Base-by-base conservation (phyloP, 1,140 invertebrate species). In the Bombus breviceps region DNA sequence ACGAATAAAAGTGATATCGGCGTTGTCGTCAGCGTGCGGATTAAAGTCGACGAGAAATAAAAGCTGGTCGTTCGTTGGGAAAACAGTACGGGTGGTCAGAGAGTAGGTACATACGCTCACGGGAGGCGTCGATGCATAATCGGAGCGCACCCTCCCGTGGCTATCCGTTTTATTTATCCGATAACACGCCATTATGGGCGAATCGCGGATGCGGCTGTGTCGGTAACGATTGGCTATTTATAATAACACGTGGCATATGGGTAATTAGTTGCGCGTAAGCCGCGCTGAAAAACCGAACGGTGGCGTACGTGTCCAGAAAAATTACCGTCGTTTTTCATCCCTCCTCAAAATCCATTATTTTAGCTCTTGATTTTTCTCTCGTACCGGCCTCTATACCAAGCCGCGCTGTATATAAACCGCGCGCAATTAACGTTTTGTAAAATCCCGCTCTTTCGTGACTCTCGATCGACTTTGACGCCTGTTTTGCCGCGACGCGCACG, bases 201-300 rank as follows among this genome's bases (percentile, higher is more conserved):
- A 91, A 94, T 93, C 92, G 92, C 91, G 92, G 92, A 92, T 93
- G 92, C 93, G 93, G 93, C 93, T 92, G 92, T 92, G 92, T 92
- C 93, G 89, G 89, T 94, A 95, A 95, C 95, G 93, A 95, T 94
- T 94, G 94, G 94, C 94, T 95, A 95, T 95, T 95, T 95, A 95
- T 95, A 95, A 95, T 95, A 94, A 94, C 93, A 94, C 92, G 93
- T 93, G 94, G 93, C 92, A 93, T 93, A 94, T 93, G 92, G 94
- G 93, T 95, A 95, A 95, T 95, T 95, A 95, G 94, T 93, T 94
- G 92, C 92, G 92, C 93, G 92, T 93, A 92, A 94, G 86, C 91
- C 89, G 62, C 86, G 75, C 89, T 87, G 89, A 90, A 90, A 90
- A 90, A 90, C 83, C 89, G 89, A 88, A 89, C 90, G 89, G 83